phyloP scores from a whole-genome alignment of 2,888 invertebrate genomes.

The Liodrosophila aerea region DNA sequence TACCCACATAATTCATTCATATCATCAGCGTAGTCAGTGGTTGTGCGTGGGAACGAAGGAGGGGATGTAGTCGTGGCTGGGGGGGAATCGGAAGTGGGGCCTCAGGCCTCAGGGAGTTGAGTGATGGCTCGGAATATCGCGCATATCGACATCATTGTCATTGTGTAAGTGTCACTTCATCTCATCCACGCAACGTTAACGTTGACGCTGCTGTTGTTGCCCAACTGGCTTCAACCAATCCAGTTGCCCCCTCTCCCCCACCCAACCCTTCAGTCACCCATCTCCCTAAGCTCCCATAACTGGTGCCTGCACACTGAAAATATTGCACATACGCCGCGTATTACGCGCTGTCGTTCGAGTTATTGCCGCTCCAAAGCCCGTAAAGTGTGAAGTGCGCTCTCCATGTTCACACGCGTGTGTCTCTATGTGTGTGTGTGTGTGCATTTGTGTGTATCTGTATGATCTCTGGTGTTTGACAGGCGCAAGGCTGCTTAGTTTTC shows the following conservation, averaged over 20 bases:
- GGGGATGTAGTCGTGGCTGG: background rate
- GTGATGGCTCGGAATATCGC: slow-evolving; percentile 70
- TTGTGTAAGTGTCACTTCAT: slow-evolving; percentile 79
- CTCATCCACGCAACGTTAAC: slow-evolving; percentile 45
- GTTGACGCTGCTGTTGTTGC: slow-evolving; percentile 15
- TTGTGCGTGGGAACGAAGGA: slow-evolving; percentile 3
- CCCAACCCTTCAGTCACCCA: slow-evolving; percentile 1
- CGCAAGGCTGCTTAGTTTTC: slow-evolving; percentile 40
- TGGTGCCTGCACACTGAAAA: slow-evolving; percentile 8
- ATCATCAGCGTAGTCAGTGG: slow-evolving; percentile 67
- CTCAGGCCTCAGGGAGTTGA: slow-evolving; percentile 46
- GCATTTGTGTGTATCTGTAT: slow-evolving; percentile 16
- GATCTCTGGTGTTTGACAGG: slow-evolving; percentile 48
- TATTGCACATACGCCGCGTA: slow-evolving; percentile 63
- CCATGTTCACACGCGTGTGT: background rate
- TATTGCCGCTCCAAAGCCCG: slow-evolving; percentile 42
- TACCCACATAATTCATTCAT: slow-evolving; percentile 80
- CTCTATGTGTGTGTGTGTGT: slow-evolving; percentile 9
- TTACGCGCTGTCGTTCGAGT: slow-evolving; percentile 42
- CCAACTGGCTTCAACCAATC: slow-evolving; percentile 29
- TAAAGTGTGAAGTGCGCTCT: slow-evolving; percentile 47
- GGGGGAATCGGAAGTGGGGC: slow-evolving; percentile 6
- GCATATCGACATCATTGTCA: slow-evolving; percentile 74
- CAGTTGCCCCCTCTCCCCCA: background rate
- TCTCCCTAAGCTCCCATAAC: background rate